phyloP scores from a whole-genome alignment of 2,888 invertebrate genomes.

The Erannis defoliaria region DNA sequence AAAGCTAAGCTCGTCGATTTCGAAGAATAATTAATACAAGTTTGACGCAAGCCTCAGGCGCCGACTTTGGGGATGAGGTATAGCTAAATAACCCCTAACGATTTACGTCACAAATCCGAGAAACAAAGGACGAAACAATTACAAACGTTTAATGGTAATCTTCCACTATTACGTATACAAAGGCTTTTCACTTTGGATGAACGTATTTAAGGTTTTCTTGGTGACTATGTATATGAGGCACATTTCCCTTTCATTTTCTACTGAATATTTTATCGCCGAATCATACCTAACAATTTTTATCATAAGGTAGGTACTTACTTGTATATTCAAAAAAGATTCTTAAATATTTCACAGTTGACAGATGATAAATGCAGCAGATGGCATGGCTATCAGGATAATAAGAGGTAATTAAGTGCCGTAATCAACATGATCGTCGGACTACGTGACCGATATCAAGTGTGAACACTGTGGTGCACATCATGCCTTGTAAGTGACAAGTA shows the following conservation, averaged over 20 bases:
- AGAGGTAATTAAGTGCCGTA: constrained; percentile 32
- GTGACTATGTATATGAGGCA: background rate
- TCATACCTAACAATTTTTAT: no score
- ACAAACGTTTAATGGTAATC: constrained; percentile 37
- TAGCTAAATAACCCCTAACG: constrained; percentile 38
- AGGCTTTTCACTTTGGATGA: constrained; percentile 16
- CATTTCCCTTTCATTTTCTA: background rate
- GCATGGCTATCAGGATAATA: constrained; percentile 24
- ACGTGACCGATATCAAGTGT: constrained; percentile 35
- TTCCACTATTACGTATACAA: constrained; percentile 35
- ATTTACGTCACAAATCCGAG: constrained; percentile 35
- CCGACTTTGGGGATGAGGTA: constrained; percentile 23
- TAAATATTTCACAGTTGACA: constrained; percentile 24
- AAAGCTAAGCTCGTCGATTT: constrained; percentile 29
- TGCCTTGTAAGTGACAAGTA: background rate
- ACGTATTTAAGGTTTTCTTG: constrained; percentile 14
- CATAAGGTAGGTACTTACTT: no score
- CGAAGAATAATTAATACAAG: constrained; percentile 40
- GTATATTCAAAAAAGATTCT: constrained; percentile 11
- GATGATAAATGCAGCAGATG: constrained; percentile 24
- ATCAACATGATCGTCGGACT: constrained; percentile 29
- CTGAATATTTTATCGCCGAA: no score
- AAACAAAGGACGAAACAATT: constrained; percentile 40
- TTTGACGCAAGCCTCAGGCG: constrained; percentile 35
- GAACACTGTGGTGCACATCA: constrained; percentile 34